phyloP scores from a whole-genome alignment of 2,113 vertebrate genomes.

The Ageneiosus marmoratus region DNA sequence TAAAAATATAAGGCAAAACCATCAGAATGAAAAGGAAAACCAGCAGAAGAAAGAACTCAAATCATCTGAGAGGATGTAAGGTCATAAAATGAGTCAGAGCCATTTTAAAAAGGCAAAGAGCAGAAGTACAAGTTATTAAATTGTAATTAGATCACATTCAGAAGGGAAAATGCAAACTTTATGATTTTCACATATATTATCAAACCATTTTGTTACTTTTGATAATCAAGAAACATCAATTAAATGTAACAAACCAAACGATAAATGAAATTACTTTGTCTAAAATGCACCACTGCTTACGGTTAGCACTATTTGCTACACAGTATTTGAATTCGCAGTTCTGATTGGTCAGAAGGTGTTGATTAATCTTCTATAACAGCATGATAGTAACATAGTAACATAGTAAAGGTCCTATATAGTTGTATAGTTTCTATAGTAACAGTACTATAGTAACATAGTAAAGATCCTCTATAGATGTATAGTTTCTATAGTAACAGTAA shows the following conservation, averaged over 20 bases:
- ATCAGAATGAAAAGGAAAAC: not conserved
- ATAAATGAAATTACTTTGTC: not conserved
- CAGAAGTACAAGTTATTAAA: not conserved
- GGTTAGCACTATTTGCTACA: too few relatives aligned
- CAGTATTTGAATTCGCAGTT: too few relatives aligned
- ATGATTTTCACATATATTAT: not conserved
- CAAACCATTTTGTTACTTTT: not conserved
- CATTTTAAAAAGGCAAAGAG: not conserved
- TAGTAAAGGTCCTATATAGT: too few relatives aligned
- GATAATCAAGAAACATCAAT: not conserved
- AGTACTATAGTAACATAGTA: too few relatives aligned
- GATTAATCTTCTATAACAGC: too few relatives aligned
- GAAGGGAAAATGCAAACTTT: slow-evolving; percentile 13
- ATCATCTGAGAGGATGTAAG: not conserved
- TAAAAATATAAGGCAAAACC: not conserved
- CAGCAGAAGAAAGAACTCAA: not conserved
- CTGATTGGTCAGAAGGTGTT: too few relatives aligned
- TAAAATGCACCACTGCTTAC: too few relatives aligned
- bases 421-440: too few relatives aligned
- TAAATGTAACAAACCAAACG: not conserved
- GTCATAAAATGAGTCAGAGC: not conserved
- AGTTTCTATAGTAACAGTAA: too few relatives aligned
- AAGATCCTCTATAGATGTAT: too few relatives aligned
- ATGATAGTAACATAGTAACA: too few relatives aligned
- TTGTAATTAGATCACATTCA: slow-evolving; percentile 11